Base-by-base conservation (phyloP, 2,113 vertebrate genomes). In the Phalacrocorax carbo region DNA sequence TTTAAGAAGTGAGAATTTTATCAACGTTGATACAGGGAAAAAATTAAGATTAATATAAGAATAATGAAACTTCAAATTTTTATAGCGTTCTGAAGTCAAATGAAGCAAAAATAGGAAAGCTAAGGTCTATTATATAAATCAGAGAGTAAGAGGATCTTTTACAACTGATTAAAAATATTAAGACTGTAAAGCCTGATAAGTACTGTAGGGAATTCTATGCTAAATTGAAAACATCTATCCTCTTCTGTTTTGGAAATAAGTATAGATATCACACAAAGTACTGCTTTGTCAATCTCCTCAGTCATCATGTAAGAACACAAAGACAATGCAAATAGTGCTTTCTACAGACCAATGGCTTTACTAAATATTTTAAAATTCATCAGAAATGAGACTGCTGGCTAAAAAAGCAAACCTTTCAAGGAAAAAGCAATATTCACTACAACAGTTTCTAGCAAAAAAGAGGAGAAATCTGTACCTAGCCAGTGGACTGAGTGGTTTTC, bases 211-310 rank as follows among this genome's bases (percentile, higher is more conserved):
- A 96, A 94, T 95, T 86, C 86, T 72, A 55, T 0, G 2, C 36
- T 92, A 96, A 91, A 94, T 76, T 96, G 86, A 85, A 95, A 94
- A 85, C 40, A 93, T 90, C 66, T 87, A 95, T 87, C 69, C 57
- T 69, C 36, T 87, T 79, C 86, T 72, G 46, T n/a, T 96, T 82
- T 85, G 69, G 88, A 94, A 96, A 76, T 77, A 89, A 91, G 65
- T 79, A 42, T 40, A 92, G 55, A 79, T 89, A 66, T 57, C 80
- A 86, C 55, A 78, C 32, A 52, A 89, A 92, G 61, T 80, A 65
- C 42, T 89, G 25, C 26, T 89, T 85, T 85, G 86, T 94, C 91
- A 94, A 19, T 69, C 69, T 84, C 34, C 48, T 71, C 83, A 65
- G 68, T 64, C 61, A 80, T 61, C 88, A 34, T 18, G 23, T 66